phyloP scores from a whole-genome alignment of 2,888 invertebrate genomes.

The Dugesia japonica region DNA sequence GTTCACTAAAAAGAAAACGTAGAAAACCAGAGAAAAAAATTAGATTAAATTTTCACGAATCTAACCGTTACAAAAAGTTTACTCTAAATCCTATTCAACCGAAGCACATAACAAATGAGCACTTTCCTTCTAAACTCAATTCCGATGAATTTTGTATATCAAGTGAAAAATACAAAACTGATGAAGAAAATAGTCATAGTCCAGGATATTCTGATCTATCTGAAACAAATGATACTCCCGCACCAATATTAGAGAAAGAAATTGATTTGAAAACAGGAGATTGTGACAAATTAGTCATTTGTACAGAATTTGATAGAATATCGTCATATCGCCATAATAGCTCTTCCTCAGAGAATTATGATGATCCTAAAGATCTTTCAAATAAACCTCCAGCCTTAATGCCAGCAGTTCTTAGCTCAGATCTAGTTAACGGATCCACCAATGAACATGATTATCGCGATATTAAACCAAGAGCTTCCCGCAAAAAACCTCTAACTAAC shows the following conservation, averaged over 20 bases:
- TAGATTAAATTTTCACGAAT: not conserved
- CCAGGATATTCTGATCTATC: slow-evolving; percentile 34
- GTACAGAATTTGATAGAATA: not conserved
- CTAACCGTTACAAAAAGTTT: slow-evolving; percentile 1
- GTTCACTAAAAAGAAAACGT: not conserved
- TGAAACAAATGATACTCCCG: slow-evolving; percentile 29
- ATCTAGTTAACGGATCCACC: not conserved
- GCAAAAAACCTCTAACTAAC: not conserved
- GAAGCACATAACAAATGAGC: slow-evolving; percentile 1
- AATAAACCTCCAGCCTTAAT: slow-evolving; percentile 10
- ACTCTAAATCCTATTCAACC: slow-evolving; percentile 27
- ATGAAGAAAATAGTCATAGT: slow-evolving; percentile 24
- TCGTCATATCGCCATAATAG: not conserved
- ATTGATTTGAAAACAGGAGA: slow-evolving; percentile 20
- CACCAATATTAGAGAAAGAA: slow-evolving; percentile 31
- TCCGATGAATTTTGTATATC: not conserved
- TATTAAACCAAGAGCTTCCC: not conserved
- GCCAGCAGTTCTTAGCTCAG: not conserved
- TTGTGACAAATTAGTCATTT: not conserved
- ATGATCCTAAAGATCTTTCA: slow-evolving; percentile 16
- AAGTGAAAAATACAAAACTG: slow-evolving; percentile 12
- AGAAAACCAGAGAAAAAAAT: slow-evolving; percentile 13
- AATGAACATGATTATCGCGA: not conserved
- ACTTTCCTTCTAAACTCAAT: not conserved
- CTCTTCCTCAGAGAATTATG: not conserved